phyloP scores from a whole-genome alignment of 2,113 vertebrate genomes.

The Cacatua alba region DNA sequence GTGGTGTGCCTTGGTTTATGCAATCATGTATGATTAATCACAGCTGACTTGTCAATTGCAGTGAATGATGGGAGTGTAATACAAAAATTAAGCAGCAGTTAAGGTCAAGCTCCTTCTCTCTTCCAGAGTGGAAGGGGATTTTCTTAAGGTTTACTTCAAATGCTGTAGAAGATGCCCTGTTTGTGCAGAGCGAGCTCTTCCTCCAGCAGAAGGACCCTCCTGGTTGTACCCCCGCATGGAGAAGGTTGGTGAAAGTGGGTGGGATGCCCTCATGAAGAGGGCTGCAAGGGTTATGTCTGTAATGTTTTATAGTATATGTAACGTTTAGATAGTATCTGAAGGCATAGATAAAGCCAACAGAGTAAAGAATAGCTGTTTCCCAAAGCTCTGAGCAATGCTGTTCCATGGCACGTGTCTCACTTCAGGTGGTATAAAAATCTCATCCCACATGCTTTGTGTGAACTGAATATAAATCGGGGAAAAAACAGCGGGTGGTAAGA shows the following conservation, averaged over 20 bases:
- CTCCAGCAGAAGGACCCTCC: fast-evolving
- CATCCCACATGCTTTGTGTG: fast-evolving
- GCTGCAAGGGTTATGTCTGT: not conserved
- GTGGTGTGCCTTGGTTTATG: not conserved
- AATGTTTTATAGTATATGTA: not conserved
- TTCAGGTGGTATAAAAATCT: not conserved
- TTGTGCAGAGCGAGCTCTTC: not conserved
- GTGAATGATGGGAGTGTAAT: not conserved
- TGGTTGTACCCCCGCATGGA: fast-evolving
- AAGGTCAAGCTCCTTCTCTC: fast-evolving
- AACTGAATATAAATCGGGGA: fast-evolving
- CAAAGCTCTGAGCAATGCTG: not conserved
- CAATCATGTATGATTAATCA: not conserved
- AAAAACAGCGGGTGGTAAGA: not conserved
- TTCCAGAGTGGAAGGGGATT: not conserved
- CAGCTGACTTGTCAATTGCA: not conserved
- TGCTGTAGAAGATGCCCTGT: not conserved
- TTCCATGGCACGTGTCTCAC: fast-evolving
- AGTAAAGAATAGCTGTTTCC: not conserved
- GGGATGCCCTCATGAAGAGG: not conserved
- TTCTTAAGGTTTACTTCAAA: not conserved
- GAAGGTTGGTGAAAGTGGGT: not conserved
- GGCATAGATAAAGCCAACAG: not conserved
- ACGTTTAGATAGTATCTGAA: not conserved
- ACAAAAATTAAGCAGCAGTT: not conserved